A percentile compares a stretch with the other conserved stretches of the same genome.
Conservation (phyloP, 2,888 invertebrate genomes). For the Caradrina clavipalpis region DNA sequence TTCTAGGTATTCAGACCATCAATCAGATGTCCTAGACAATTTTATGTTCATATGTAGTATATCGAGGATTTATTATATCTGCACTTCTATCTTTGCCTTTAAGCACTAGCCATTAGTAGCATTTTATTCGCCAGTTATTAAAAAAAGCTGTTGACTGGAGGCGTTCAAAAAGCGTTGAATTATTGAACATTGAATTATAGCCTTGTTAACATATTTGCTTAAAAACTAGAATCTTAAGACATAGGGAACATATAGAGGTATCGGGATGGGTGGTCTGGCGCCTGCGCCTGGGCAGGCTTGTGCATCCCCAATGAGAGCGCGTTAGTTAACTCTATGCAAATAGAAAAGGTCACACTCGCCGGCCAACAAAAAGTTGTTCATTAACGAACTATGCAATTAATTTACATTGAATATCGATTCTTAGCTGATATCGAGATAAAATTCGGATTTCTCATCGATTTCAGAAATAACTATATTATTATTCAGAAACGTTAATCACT, state of each 20-base stretch:
- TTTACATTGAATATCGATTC: constrained; percentile 50
- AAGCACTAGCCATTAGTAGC: constrained; percentile 25
- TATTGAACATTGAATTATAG: constrained; percentile 54
- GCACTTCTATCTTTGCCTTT: constrained; percentile 20
- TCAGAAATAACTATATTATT: constrained; percentile 4
- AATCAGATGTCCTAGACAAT: constrained; percentile 25
- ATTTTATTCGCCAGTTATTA: constrained; percentile 22
- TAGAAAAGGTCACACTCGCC: constrained; percentile 65
- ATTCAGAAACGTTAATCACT: constrained; percentile 17
- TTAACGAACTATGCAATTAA: constrained; percentile 55
- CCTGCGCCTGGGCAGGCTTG: constrained; percentile 59
- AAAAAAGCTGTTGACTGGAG: constrained; percentile 41
- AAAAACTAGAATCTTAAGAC: constrained; percentile 35
- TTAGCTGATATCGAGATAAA: constrained; percentile 45
- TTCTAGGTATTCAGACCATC: constrained; percentile 10
- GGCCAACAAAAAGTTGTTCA: constrained; percentile 60
- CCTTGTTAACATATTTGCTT: constrained; percentile 55
- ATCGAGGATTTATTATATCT: constrained; percentile 33
- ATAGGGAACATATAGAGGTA: constrained; percentile 49
- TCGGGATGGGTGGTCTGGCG: constrained; percentile 69
- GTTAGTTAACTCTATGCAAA: constrained; percentile 70
- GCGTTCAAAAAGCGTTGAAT: constrained; percentile 47
- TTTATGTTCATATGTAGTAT: constrained; percentile 25
- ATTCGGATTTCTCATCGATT: constrained; percentile 33
- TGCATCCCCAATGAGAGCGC: constrained; percentile 69